These are phyloP conservation scores for Corythoichthys haematopterus DNA, from an alignment of 2,113 vertebrate species.

Conservation along the genomic window DNA sequence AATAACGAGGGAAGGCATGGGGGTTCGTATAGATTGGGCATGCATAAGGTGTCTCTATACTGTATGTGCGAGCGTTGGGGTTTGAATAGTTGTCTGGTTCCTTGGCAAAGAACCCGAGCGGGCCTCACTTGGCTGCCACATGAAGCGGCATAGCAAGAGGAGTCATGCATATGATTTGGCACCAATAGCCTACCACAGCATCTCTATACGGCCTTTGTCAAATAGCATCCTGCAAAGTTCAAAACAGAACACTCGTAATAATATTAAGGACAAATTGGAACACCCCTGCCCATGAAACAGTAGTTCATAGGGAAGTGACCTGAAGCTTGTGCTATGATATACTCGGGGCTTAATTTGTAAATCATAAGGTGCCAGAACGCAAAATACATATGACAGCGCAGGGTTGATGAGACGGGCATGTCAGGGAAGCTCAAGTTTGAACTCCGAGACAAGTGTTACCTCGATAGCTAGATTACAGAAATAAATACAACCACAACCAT, in stretches of 20 bases:
- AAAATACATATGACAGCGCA: too few species aligned
- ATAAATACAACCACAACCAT: too few species aligned
- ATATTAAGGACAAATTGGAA: neutral
- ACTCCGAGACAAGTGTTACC: too few species aligned
- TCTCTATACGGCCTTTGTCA: conserved; percentile 47
- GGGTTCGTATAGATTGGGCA: conserved; percentile 55
- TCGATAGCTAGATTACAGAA: too few species aligned
- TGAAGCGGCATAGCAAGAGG: conserved; percentile 62
- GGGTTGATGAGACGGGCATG: too few species aligned
- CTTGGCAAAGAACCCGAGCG: conserved; percentile 50
- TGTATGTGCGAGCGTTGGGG: conserved; percentile 15
- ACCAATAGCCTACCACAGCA: conserved; percentile 50
- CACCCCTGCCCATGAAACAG: too few species aligned
- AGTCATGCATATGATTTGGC: conserved; percentile 68
- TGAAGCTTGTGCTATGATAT: too few species aligned
- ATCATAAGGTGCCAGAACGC: too few species aligned
- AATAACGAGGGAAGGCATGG: conserved; percentile 36
- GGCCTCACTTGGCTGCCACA: conserved; percentile 63
- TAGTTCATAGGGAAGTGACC: too few species aligned
- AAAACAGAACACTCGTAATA: conserved; percentile 34
- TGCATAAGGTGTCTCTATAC: conserved; percentile 39
- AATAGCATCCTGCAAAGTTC: conserved; percentile 46
- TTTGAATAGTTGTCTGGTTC: conserved; percentile 43
- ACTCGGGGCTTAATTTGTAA: too few species aligned
- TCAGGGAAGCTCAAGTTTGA: too few species aligned